Evolutionary conservation across 37 sponge, comb jelly and placozoan species (phyloP).

Genomic region (Mnemiopsis leidyi): DNA sequence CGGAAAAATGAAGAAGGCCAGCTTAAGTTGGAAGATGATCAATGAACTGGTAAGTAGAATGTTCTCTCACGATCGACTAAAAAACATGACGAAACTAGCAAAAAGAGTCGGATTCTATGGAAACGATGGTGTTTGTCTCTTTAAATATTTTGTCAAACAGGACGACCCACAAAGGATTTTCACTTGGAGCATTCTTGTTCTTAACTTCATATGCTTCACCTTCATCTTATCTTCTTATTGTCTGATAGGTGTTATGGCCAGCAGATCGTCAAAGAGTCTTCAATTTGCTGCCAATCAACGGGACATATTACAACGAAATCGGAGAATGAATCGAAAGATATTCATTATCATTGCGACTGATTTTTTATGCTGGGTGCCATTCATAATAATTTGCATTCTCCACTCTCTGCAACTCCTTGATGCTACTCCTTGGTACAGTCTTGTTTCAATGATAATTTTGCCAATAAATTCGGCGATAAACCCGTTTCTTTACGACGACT

Average conservation of each 20-base stretch:
- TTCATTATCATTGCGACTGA: neutral
- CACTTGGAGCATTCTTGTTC: neutral
- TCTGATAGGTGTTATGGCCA: neutral
- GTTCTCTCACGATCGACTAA: neutral
- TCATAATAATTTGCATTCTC: neutral
- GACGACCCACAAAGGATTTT: neutral
- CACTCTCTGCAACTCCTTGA: neutral
- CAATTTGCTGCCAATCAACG: no score
- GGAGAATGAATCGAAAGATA: neutral
- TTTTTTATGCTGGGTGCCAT: neutral
- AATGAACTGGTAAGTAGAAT: neutral
- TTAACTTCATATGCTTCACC: neutral
- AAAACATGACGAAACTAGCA: neutral
- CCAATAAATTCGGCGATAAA: constrained; percentile 2
- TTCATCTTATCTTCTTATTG: neutral
- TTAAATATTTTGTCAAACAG: no score
- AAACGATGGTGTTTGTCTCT: neutral
- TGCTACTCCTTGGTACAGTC: neutral
- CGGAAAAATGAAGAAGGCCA: neutral
- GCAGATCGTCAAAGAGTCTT: no score
- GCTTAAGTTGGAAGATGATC: neutral
- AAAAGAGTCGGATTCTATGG: neutral
- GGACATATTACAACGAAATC: no score
- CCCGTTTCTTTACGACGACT: neutral
- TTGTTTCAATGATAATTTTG: neutral